These are phyloP conservation scores for Amphiprion percula DNA, from an alignment of 2,113 vertebrate species.

Conservation along the genomic window DNA sequence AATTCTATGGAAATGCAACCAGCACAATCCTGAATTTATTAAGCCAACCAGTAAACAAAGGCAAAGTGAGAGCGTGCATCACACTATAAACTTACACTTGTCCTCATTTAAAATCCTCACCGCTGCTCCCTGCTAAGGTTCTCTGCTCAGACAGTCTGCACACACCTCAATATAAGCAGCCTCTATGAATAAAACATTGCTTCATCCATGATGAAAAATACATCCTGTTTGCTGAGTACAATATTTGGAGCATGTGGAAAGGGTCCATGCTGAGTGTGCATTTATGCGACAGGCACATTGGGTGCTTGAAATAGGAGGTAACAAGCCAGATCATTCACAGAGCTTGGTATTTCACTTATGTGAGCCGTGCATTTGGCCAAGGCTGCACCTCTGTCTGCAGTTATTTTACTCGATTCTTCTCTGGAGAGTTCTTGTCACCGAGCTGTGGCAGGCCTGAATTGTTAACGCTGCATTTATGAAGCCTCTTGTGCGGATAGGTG, in stretches of 20 bases:
- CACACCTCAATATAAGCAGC: constrained; percentile 29
- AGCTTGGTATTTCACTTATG: constrained; percentile 39
- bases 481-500: constrained; percentile 39
- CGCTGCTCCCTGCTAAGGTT: constrained; percentile 1
- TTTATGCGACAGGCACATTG: constrained; percentile 55
- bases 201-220: constrained; percentile 52
- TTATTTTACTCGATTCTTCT: constrained; percentile 39
- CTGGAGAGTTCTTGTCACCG: constrained; percentile 18
- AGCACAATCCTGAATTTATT: background rate
- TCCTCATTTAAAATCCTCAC: background rate
- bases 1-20: background rate
- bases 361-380: constrained; percentile 41
- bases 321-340: constrained; percentile 50
- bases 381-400: constrained; percentile 26
- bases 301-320: constrained; percentile 52
- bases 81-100: constrained; percentile 10
- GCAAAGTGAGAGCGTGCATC: background rate
- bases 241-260: constrained; percentile 43
- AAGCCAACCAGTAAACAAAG: background rate
- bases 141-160: constrained; percentile 4
- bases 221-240: constrained; percentile 60
- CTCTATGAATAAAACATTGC: constrained; percentile 63
- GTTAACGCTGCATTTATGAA: constrained; percentile 47
- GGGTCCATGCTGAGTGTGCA: constrained; percentile 59
- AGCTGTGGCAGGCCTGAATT: constrained; percentile 31